Evolutionary conservation across 2,113 vertebrate species (phyloP).

Genomic region (Callithrix jacchus): DNA sequence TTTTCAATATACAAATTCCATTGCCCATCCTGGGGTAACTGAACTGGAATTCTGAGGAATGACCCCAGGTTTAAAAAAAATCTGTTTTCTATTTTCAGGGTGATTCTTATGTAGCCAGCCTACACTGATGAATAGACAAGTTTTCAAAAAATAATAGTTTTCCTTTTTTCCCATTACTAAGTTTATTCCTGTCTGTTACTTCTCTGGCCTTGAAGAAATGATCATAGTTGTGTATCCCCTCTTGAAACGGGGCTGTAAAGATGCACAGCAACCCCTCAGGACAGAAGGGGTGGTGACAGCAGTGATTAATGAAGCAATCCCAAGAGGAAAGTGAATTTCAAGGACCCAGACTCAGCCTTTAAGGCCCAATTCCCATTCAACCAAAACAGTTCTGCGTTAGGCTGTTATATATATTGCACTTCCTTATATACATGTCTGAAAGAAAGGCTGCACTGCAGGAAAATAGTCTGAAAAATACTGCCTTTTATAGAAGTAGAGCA

Average conservation of each 20-base stretch:
- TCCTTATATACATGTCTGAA: background rate
- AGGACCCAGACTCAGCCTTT: background rate
- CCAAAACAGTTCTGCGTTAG: background rate
- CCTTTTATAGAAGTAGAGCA: background rate
- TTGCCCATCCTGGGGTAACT: background rate
- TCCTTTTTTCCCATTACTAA: background rate
- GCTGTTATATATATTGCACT: background rate
- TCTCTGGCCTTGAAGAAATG: background rate
- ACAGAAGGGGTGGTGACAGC: background rate
- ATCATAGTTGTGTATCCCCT: background rate
- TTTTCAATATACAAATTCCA: background rate
- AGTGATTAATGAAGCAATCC: background rate
- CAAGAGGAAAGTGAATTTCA: background rate
- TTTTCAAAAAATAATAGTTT: background rate
- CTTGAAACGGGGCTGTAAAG: background rate
- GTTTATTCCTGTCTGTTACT: background rate
- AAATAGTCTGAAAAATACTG: background rate
- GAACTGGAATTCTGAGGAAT: background rate
- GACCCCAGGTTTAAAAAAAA: background rate
- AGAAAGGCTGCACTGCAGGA: background rate
- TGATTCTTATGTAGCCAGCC: background rate
- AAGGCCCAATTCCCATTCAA: background rate
- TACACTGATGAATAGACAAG: background rate
- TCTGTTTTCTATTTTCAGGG: background rate
- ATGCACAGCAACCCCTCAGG: background rate